These are phyloP conservation scores for Metacarcinus magister DNA, from an alignment of 2,888 invertebrate genomes.

Conservation along the genomic window DNA sequence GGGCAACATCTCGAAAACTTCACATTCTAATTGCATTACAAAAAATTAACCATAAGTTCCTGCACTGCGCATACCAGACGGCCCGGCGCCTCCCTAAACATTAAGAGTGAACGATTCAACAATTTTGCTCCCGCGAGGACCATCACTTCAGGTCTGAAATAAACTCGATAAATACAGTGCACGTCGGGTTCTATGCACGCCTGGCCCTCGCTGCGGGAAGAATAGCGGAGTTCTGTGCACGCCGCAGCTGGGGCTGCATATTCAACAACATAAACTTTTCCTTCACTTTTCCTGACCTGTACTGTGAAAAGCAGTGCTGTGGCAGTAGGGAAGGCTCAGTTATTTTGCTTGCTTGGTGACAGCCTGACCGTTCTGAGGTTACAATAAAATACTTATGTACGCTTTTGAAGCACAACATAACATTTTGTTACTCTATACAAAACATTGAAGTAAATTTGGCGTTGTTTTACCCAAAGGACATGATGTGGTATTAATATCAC, in stretches of 20 bases:
- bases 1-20: neutral
- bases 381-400: neutral
- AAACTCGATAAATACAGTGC: conserved; percentile 40
- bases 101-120: conserved; percentile 28
- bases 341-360: neutral
- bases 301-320: neutral
- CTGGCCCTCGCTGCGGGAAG: neutral
- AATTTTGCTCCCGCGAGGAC: conserved; percentile 3
- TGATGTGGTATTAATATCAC: neutral
- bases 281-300: conserved; percentile 23
- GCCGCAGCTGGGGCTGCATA: conserved; percentile 9
- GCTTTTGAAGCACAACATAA: neutral
- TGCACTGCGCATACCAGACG: neutral
- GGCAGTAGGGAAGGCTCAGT: neutral
- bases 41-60: neutral
- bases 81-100: neutral
- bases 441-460: neutral
- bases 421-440: neutral
- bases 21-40: neutral
- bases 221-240: conserved; percentile 37
- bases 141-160: conserved; percentile 35
- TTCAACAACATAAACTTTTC: conserved; percentile 36
- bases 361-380: neutral
- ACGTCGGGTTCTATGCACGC: conserved; percentile 19
- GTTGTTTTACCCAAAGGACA: neutral